Evolutionary conservation across 2,797 vertebrate genomes (phyloP).

Genomic region (Gambusia yucatana): DNA sequence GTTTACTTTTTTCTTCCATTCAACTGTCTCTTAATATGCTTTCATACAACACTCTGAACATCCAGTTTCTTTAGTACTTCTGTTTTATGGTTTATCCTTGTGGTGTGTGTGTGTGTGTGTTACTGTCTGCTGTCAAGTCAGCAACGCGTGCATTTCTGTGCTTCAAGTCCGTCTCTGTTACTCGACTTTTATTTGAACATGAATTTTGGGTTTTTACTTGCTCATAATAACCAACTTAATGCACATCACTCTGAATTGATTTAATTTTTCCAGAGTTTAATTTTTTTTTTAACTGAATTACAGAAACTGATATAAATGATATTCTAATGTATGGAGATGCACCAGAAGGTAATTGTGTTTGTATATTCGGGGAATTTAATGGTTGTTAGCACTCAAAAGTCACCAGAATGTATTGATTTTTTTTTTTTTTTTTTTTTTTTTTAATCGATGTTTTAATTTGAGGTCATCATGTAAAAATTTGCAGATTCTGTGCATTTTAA

Average conservation of each 20-base stretch:
- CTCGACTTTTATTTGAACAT: not conserved
- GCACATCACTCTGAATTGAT: not conserved
- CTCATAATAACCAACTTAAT: not conserved
- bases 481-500: not conserved
- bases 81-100: not conserved
- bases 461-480: not conserved
- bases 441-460: conserved; percentile 11
- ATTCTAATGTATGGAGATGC: not conserved
- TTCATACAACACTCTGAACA: not conserved
- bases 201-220: not conserved
- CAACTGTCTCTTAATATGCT: not conserved
- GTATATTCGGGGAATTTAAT: conserved; percentile 4
- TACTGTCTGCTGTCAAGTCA: not conserved
- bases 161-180: not conserved
- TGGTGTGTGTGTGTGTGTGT: not conserved
- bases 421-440: not conserved
- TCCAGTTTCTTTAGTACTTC: not conserved
- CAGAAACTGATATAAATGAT: not conserved
- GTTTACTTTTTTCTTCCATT: not conserved
- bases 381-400: conserved; percentile 5
- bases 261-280: not conserved
- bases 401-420: not conserved
- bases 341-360: conserved; percentile 9
- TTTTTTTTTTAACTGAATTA: not conserved
- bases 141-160: not conserved